Conservation (phyloP, 2,113 vertebrate genomes). For the Turnix velox region DNA sequence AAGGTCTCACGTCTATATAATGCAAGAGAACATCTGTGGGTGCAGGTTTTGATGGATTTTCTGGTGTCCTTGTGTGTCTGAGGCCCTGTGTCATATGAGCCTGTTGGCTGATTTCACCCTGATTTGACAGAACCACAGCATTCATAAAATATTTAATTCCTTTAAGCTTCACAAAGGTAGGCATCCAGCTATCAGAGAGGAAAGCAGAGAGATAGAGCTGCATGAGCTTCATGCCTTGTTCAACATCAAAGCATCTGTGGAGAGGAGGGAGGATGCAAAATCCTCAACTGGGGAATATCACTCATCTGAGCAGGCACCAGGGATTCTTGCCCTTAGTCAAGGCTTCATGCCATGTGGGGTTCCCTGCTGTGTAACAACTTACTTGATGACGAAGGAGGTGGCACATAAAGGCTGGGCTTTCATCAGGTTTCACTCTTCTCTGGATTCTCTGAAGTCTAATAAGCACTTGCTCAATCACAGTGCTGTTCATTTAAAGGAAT, state of each 20-base stretch:
- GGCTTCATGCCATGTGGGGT: background rate
- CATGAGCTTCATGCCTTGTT: background rate
- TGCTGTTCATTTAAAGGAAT: background rate
- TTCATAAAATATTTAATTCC: background rate
- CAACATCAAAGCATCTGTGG: background rate
- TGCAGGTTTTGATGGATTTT: background rate
- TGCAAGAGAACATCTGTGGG: background rate
- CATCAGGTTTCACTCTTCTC: background rate
- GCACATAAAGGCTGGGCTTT: background rate
- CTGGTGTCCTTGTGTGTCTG: background rate
- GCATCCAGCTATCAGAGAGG: background rate
- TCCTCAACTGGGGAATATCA: background rate
- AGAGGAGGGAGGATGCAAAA: background rate
- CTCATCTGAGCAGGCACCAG: background rate
- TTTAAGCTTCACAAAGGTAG: background rate
- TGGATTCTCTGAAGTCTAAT: background rate
- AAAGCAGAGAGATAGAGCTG: background rate
- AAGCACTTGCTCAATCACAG: background rate
- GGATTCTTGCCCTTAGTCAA: background rate
- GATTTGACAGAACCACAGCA: background rate
- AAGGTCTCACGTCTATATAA: background rate
- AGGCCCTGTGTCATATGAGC: background rate
- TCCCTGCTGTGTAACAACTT: background rate
- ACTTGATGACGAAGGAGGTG: background rate
- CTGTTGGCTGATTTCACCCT: background rate